Evolutionary conservation across 2,888 invertebrate genomes (phyloP), one percentile per base, ranked within the genome.

Genomic region (Ectobius pallidus): DNA sequence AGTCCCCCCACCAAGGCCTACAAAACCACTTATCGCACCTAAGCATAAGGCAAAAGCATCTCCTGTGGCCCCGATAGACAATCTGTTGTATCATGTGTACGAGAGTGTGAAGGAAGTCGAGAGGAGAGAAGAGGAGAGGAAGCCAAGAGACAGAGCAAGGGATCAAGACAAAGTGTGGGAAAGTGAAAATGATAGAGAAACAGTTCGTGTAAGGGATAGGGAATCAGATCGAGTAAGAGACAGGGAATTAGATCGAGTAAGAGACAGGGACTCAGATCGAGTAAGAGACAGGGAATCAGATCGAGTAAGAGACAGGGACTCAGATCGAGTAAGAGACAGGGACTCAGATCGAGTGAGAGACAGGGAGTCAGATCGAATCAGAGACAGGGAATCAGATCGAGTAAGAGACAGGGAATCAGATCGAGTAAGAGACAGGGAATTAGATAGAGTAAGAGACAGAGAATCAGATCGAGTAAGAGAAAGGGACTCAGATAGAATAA

Each of bases 61-160:
- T 22, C 75, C 75, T 44, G 71, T 72, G n/a, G 55, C 76, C 52
- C 85, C 81, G 72, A 86, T 90, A 63, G 93, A 93, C 80, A 93
- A 93, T 83, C 91, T 92, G 0, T 84, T 93, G 4, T 93, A 93
- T 79, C 93, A 93, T 80, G 91, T 93, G 62, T 93, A 93, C 79
- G 93, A 93, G 84, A 90, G 91, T 18, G 84, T 86, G 30, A 84
- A 84, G 44, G 79, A 76, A 70, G 76, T 76, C 44, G 73, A 74
- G 30, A 42, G 74, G 25, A 73, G 65, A 46, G 39, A 46, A 4
- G 46, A 46, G 32, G 49, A 63, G 32, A 42, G 49, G 20, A 62
- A 25, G 11, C 20, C 27, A 14, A 34, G 49, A 39, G 69, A 63
- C 27, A 30, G 42, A 30, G 52, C 69, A 32, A 69, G 62, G 34